Percentiles rank a stretch among this genome's conserved stretches.
Conservation (phyloP, 2,888 invertebrate genomes). For the Drosophila antonietae region DNA sequence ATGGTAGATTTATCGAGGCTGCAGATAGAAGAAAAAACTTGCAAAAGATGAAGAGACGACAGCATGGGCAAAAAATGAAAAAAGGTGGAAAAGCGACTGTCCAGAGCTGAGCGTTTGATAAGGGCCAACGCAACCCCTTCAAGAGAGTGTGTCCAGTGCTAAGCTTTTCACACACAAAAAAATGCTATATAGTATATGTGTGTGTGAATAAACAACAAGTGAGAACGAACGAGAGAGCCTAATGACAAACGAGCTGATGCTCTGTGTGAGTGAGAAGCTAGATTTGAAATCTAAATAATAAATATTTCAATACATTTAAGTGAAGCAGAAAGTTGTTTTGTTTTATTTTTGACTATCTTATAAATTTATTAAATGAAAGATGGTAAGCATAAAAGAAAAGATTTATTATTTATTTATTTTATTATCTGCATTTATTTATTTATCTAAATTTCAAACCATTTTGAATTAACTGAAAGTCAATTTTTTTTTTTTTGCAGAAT, state of each 20-base stretch:
- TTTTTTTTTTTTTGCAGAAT: too few relatives aligned
- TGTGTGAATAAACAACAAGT: slow-evolving; percentile 2
- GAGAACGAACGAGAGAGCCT: not conserved
- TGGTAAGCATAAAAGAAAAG: too few relatives aligned
- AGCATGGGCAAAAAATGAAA: slow-evolving; percentile 18
- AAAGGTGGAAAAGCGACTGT: slow-evolving; percentile 56
- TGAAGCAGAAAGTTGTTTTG: too few relatives aligned
- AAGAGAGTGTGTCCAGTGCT: slow-evolving; percentile 38
- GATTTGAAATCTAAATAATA: not conserved
- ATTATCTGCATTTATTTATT: too few relatives aligned
- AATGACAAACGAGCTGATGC: not conserved
- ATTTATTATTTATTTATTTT: too few relatives aligned
- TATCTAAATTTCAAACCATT: too few relatives aligned
- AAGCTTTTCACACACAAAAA: slow-evolving; percentile 25
- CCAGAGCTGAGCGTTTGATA: slow-evolving; percentile 53
- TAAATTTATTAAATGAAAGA: too few relatives aligned
- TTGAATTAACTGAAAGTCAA: too few relatives aligned
- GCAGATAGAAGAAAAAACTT: slow-evolving; percentile 48
- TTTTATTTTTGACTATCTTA: too few relatives aligned
- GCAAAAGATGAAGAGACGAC: slow-evolving; percentile 18
- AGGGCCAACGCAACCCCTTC: slow-evolving; percentile 41
- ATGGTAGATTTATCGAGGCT: slow-evolving; percentile 69
- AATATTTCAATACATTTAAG: too few relatives aligned
- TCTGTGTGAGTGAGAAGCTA: not conserved
- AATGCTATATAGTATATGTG: not conserved